Percentiles rank a stretch among this genome's conserved stretches.
Conservation (phyloP, 1,140 invertebrate species). For the Mylabris phalerata region DNA sequence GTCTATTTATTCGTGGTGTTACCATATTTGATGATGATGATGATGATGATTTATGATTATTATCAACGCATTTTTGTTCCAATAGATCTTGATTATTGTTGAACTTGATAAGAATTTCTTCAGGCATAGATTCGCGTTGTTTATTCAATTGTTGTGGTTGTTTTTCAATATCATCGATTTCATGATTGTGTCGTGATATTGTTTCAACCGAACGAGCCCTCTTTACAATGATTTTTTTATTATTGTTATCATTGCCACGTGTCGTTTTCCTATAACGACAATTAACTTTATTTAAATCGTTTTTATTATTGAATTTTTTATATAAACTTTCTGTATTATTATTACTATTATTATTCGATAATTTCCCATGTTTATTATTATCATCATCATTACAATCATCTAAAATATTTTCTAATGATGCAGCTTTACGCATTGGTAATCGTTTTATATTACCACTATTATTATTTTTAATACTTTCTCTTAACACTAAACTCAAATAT, state of each 20-base stretch:
- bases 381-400: slow-evolving; percentile 50
- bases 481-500: slow-evolving; percentile 72
- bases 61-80: too few species aligned
- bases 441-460: slow-evolving; percentile 2
- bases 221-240: slow-evolving; percentile 48
- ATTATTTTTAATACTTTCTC: slow-evolving; percentile 49
- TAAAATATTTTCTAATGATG: slow-evolving; percentile 76
- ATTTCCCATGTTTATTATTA: background rate
- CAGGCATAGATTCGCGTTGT: slow-evolving; percentile 32
- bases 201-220: slow-evolving; percentile 79
- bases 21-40: slow-evolving; percentile 7
- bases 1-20: slow-evolving; percentile 44
- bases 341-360: background rate
- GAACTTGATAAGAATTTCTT: slow-evolving; percentile 32
- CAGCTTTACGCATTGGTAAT: slow-evolving; percentile 63
- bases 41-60: too few species aligned
- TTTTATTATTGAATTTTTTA: background rate
- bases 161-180: slow-evolving; percentile 4
- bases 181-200: slow-evolving; percentile 47
- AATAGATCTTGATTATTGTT: slow-evolving; percentile 30
- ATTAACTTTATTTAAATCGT: background rate
- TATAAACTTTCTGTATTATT: background rate
- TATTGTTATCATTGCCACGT: slow-evolving; percentile 45
- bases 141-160: slow-evolving; percentile 15
- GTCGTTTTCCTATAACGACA: slow-evolving; percentile 40